phyloP scores from a whole-genome alignment of 2,113 vertebrate species.

The Monopterus albus region DNA sequence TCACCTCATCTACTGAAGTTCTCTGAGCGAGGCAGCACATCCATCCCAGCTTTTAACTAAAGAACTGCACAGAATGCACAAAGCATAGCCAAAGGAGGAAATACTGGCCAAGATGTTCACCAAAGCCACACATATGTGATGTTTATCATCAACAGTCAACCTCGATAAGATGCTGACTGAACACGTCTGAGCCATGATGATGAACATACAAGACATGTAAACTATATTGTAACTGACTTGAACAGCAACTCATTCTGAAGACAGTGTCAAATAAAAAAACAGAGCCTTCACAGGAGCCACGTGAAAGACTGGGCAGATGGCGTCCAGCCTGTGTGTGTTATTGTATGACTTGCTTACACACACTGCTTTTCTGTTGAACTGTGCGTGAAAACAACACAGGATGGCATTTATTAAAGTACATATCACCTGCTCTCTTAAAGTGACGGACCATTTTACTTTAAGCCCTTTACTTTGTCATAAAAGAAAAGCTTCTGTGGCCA shows the following conservation, averaged over 20 bases:
- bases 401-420: not conserved
- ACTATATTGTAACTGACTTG: no score
- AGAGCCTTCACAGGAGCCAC: not conserved
- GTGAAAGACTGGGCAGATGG: not conserved
- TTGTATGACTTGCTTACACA: not conserved
- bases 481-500: not conserved
- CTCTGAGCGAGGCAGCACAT: no score
- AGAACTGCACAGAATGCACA: not conserved
- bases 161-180: not conserved
- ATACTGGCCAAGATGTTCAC: no score
- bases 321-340: constrained; percentile 10
- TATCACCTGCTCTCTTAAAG: not conserved
- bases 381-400: not conserved
- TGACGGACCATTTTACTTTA: not conserved
- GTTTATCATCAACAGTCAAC: not conserved
- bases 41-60: not conserved
- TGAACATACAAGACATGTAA: no score
- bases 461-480: not conserved
- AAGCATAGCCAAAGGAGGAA: no score
- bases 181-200: no score
- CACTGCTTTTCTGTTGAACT: not conserved
- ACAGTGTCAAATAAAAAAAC: not conserved
- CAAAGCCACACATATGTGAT: not conserved
- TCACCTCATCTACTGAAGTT: no score
- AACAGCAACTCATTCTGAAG: not conserved